A percentile compares a stretch with the other conserved stretches of the same genome.
Evolutionary conservation across 2,113 vertebrate species (phyloP).

Genomic region (Labeo rohita): DNA sequence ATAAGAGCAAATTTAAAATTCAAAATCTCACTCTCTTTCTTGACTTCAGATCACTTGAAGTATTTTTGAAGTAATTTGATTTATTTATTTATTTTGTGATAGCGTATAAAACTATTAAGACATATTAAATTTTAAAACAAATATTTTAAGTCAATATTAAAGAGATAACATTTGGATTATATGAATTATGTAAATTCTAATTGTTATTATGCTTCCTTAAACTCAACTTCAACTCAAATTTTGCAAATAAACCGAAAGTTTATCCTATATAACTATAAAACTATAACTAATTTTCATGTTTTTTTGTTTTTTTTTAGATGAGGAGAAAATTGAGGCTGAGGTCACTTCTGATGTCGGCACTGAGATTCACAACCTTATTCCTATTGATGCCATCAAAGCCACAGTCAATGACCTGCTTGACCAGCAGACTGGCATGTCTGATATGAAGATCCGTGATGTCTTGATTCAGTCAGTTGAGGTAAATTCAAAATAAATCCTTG

Average conservation of each 20-base stretch:
- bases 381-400: slow-evolving; percentile 65
- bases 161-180: too few species aligned
- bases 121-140: too few species aligned
- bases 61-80: too few species aligned
- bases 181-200: too few species aligned
- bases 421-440: slow-evolving; percentile 78
- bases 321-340: slow-evolving; percentile 80
- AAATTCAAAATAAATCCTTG: slow-evolving; percentile 63
- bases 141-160: too few species aligned
- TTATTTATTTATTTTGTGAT: too few species aligned
- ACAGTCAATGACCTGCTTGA: slow-evolving; percentile 77
- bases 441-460: slow-evolving; percentile 85
- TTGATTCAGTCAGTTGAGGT: slow-evolving; percentile 82
- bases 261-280: not conserved
- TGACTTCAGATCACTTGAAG: not conserved
- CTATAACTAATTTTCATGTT: not conserved
- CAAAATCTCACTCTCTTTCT: not conserved
- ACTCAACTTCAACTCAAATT: not conserved
- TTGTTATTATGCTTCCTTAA: not conserved
- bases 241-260: not conserved
- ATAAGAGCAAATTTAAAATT: not conserved
- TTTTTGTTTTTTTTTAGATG: slow-evolving; percentile 72
- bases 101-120: too few species aligned
- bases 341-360: slow-evolving; percentile 80
- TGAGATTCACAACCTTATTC: slow-evolving; percentile 70